Percentiles rank a stretch among this genome's conserved stretches.
phyloP scores from a whole-genome alignment of 2,797 vertebrate species.

The Ceyx erithaca region DNA sequence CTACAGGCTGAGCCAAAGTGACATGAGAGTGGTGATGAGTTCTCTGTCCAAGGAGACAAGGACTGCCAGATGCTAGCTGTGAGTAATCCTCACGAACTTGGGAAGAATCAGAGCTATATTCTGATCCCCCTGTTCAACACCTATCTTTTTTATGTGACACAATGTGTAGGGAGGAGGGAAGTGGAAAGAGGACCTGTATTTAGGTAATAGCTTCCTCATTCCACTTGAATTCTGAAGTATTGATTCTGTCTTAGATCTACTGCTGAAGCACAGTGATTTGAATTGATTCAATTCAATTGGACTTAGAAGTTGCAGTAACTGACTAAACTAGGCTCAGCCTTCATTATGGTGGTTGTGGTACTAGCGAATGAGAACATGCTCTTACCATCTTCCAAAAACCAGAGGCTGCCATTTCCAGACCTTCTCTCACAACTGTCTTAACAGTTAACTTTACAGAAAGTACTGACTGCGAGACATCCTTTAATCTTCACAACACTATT shows the following conservation, averaged over 20 bases:
- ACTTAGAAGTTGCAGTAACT: background rate
- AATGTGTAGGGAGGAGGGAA: background rate
- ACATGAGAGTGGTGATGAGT: background rate
- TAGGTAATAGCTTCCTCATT: background rate
- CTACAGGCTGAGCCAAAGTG: background rate
- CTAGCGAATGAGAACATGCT: background rate
- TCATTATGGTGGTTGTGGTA: background rate
- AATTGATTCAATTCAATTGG: background rate
- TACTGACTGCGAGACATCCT: background rate
- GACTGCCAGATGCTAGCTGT: background rate
- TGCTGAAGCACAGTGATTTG: background rate
- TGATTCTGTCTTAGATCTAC: background rate
- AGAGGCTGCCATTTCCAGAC: background rate
- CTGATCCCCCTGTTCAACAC: accelerated
- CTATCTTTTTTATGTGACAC: background rate
- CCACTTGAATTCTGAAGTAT: background rate
- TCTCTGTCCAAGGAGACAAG: background rate
- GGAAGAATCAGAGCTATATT: background rate
- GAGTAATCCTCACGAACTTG: background rate
- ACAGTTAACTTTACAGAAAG: too few relatives aligned
- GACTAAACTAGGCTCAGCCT: background rate
- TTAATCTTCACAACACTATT: background rate
- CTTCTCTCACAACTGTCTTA: background rate
- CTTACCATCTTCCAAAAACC: background rate
- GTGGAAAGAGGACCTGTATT: background rate